These are phyloP conservation scores for Xanthorhoe spadicearia DNA, from an alignment of 2,888 invertebrate genomes.

Conservation along the genomic window DNA sequence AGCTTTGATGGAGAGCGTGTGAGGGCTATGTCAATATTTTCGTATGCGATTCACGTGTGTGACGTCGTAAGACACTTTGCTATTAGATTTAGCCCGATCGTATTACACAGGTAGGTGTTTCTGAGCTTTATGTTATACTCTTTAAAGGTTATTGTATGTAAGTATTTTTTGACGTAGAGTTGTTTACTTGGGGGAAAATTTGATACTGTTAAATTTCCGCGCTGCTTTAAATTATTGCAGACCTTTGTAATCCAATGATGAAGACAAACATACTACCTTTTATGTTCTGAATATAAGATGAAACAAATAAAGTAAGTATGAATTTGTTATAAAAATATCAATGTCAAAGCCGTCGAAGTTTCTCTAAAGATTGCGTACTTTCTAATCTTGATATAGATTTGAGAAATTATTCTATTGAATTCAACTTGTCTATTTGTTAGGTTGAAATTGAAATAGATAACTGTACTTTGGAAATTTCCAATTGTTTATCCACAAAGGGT, in stretches of 20 bases:
- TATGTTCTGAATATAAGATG: too few species aligned
- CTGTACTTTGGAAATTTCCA: too few species aligned
- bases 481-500: too few species aligned
- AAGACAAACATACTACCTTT: too few species aligned
- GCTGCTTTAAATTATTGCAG: not conserved
- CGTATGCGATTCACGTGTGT: slow-evolving; percentile 24
- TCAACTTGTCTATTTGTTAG: not conserved
- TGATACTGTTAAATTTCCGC: not conserved
- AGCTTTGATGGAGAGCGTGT: slow-evolving; percentile 34
- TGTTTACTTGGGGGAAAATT: not conserved
- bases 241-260: too few species aligned
- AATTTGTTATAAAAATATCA: not conserved
- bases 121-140: not conserved
- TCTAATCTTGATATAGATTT: slow-evolving; percentile 4
- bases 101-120: slow-evolving; percentile 19
- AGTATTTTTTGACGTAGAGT: not conserved
- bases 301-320: too few species aligned
- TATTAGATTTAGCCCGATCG: slow-evolving; percentile 31
- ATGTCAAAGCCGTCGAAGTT: not conserved
- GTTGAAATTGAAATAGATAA: too few species aligned
- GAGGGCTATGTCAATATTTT: slow-evolving; percentile 39
- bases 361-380: not conserved
- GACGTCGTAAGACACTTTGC: slow-evolving; percentile 25
- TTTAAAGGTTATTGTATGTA: not conserved
- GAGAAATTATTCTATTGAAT: not conserved